phyloP scores from a whole-genome alignment of 2,113 vertebrate species.

The Scomber scombrus region DNA sequence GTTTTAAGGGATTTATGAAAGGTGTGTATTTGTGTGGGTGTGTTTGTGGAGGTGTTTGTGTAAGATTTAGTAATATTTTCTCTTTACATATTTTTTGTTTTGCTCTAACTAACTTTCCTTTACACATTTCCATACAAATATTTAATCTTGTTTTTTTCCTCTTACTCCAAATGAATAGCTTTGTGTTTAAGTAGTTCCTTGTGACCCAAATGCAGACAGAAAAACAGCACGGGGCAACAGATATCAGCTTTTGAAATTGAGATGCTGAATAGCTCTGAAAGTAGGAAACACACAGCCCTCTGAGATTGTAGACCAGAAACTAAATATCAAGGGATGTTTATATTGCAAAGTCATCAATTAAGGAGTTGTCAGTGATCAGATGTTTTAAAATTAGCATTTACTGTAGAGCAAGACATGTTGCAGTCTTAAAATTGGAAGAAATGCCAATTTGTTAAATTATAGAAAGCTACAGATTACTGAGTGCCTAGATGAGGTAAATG shows the following conservation, averaged over 20 bases:
- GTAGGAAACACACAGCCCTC: not conserved
- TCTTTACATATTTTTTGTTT: not conserved
- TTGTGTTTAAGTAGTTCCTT: not conserved
- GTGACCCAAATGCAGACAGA: not conserved
- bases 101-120: not conserved
- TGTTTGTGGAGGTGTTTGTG: not conserved
- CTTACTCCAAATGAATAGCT: not conserved
- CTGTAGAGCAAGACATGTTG: not conserved
- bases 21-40: not conserved
- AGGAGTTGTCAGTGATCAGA: not conserved
- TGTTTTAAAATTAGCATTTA: not conserved
- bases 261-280: not conserved
- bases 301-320: not conserved
- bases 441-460: not conserved
- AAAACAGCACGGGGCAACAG: too few species aligned
- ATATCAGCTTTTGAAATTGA: not conserved
- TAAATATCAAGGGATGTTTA: not conserved
- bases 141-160: not conserved
- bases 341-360: not conserved
- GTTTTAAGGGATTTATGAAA: not conserved
- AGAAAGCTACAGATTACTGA: not conserved
- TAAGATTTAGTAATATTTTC: constrained; percentile 1
- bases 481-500: not conserved
- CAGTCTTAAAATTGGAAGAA: not conserved
- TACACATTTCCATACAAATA: not conserved